Evolutionary conservation across 2,113 vertebrate species (phyloP).

Genomic region (Myiopsitta monachus): DNA sequence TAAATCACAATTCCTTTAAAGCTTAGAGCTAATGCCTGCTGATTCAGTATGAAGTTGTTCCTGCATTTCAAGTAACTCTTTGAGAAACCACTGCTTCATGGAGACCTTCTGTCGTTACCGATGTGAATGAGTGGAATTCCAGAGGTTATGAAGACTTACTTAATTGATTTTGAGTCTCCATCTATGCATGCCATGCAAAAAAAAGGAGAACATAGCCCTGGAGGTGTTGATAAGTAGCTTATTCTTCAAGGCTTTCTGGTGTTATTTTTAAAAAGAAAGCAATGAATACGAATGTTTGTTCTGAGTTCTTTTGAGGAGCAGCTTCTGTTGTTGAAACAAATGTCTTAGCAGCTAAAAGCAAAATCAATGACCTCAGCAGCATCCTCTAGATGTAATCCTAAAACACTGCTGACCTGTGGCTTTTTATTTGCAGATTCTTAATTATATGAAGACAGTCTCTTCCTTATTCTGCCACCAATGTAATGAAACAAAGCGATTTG

Average conservation of each 20-base stretch:
- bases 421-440: slow-evolving; percentile 15
- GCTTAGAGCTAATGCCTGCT: slow-evolving; percentile 45
- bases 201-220: background rate
- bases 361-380: slow-evolving; percentile 10
- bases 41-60: slow-evolving; percentile 42
- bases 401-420: background rate
- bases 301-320: slow-evolving; percentile 8
- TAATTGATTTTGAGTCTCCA: slow-evolving; percentile 49
- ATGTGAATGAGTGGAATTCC: slow-evolving; percentile 33
- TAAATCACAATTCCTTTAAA: slow-evolving; percentile 49
- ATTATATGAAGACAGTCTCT: background rate
- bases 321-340: slow-evolving; percentile 18
- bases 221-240: slow-evolving; percentile 34
- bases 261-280: slow-evolving; percentile 18
- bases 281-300: slow-evolving; percentile 27
- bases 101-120: slow-evolving; percentile 43
- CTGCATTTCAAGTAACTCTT: slow-evolving; percentile 62
- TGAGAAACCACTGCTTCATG: slow-evolving; percentile 23
- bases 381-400: background rate
- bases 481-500: background rate
- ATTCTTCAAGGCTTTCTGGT: slow-evolving; percentile 26
- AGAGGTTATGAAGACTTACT: slow-evolving; percentile 43
- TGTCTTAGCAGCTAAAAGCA: slow-evolving; percentile 8
- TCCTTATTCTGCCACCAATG: background rate
- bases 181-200: background rate